These are phyloP conservation scores for Eupithecia insigniata DNA, from an alignment of 2,888 invertebrate genomes.

Conservation along the genomic window DNA sequence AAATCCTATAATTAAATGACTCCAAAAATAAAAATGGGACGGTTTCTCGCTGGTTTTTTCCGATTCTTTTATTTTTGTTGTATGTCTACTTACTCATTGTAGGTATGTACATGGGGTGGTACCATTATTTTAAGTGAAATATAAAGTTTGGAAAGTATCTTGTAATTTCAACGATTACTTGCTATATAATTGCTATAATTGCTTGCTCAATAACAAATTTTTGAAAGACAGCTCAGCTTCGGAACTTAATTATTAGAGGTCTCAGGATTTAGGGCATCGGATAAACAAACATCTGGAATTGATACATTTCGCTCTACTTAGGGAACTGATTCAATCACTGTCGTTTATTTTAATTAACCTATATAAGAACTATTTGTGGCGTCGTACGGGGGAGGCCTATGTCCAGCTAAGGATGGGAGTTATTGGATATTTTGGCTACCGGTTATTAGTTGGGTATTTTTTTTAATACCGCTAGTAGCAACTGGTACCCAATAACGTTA, in stretches of 20 bases:
- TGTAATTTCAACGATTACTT: too few relatives aligned
- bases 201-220: slow-evolving; percentile 11
- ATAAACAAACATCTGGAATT: slow-evolving; percentile 37
- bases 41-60: not conserved
- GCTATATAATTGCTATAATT: too few relatives aligned
- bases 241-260: slow-evolving; percentile 25
- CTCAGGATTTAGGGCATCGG: slow-evolving; percentile 34
- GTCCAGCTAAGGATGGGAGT: too few relatives aligned
- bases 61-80: not conserved
- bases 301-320: slow-evolving; percentile 32
- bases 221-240: slow-evolving; percentile 19
- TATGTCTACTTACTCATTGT: not conserved
- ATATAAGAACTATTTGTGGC: slow-evolving; percentile 4
- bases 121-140: not conserved
- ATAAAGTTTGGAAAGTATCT: too few relatives aligned
- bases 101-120: not conserved
- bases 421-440: too few relatives aligned
- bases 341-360: slow-evolving; percentile 22
- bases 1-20: not conserved
- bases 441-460: too few relatives aligned
- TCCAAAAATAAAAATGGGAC: not conserved
- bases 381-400: too few relatives aligned
- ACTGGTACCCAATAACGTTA: too few relatives aligned
- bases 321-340: slow-evolving; percentile 19
- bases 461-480: too few relatives aligned